Evolutionary conservation across 2,888 invertebrate species (phyloP), one percentile per base, ranked within the genome.

Genomic region (Acanthosepion pharaonis): DNA sequence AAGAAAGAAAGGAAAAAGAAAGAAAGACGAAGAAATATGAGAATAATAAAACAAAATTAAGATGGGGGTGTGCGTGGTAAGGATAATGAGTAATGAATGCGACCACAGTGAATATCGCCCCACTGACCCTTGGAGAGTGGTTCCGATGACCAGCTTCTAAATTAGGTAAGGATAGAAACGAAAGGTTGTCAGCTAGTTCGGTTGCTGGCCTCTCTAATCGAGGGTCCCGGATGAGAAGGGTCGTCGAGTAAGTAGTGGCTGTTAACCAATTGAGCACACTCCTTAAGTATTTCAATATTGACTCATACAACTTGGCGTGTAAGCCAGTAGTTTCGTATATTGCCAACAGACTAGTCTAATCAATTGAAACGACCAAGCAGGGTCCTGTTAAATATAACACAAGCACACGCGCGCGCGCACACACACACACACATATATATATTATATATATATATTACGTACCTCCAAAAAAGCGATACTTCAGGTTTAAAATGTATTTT

Each of bases 111-210:
- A 59, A 59, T 20, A 23, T 78, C 78, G n/a, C 78, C 78, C 11
- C 78, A 15, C 78, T 78, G 78, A 78, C 78, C 78, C 78, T 78
- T 78, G 33, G 78, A 9, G 15, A n/a, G 78, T n/a, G 78, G n/a
- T 78, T 78, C 78, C n/a, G 78, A n/a, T 78, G 78, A n/a, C n/a
- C 78, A 78, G n/a, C n/a, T 78, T 78, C 78, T 78, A 78, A 78
- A 78, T 78, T n/a, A 33, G n/a, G 78, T n/a, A 33, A 78, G n/a
- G n/a, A n/a, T n/a, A 9, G 15, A 78, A 33, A 23, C 5, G 78
- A 78, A 78, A 78, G 78, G 78, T 78, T 11, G 78, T 78, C 11
- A 78, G 78, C 78, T 78, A 3, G 33, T 78, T 78, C 78, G 78
- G n/a, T 78, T 23, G 15, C 78, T 78, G n/a, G 78, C 18, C 78